Percentiles rank a stretch among this genome's conserved stretches.
These are phyloP conservation scores for Lasaia peninsularis DNA, from an alignment of 1,140 invertebrate species.

Conservation along the genomic window DNA sequence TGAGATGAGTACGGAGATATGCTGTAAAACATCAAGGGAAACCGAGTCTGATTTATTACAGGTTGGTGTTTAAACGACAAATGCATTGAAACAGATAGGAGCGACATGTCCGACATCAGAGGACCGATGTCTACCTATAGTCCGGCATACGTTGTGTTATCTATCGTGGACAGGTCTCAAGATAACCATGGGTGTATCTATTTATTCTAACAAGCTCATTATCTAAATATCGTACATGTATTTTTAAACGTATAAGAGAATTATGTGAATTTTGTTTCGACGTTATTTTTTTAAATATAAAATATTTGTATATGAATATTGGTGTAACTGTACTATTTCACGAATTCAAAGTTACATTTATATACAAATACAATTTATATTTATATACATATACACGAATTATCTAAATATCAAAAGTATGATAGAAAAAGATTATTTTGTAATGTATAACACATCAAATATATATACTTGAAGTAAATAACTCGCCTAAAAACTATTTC, in stretches of 20 bases:
- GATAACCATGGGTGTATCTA: constrained; percentile 31
- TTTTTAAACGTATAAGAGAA: not conserved
- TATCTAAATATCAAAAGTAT: too few species aligned
- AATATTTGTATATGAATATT: too few species aligned
- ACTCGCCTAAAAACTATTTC: too few species aligned
- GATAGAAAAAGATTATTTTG: too few species aligned
- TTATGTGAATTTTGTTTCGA: too few species aligned
- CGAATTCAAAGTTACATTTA: too few species aligned
- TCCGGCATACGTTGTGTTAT: constrained; percentile 41
- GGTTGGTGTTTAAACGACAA: constrained; percentile 77
- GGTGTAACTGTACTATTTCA: too few species aligned
- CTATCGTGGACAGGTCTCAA: constrained; percentile 33
- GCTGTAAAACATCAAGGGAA: constrained; percentile 21
- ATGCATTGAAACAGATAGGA: constrained; percentile 76
- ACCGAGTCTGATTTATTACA: constrained; percentile 71
- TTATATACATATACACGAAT: too few species aligned
- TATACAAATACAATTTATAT: too few species aligned
- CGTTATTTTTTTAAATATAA: too few species aligned
- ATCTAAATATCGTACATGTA: constrained; percentile 4
- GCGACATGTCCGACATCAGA: constrained; percentile 72
- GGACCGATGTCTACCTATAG: constrained; percentile 68
- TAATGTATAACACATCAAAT: too few species aligned
- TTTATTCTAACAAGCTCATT: constrained; percentile 12
- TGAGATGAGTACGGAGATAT: constrained; percentile 18
- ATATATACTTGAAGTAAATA: too few species aligned